A percentile compares a stretch with the other conserved stretches of the same genome.
Evolutionary conservation across 2,797 vertebrate species (phyloP).

Genomic region (Benthosema pterotum): DNA sequence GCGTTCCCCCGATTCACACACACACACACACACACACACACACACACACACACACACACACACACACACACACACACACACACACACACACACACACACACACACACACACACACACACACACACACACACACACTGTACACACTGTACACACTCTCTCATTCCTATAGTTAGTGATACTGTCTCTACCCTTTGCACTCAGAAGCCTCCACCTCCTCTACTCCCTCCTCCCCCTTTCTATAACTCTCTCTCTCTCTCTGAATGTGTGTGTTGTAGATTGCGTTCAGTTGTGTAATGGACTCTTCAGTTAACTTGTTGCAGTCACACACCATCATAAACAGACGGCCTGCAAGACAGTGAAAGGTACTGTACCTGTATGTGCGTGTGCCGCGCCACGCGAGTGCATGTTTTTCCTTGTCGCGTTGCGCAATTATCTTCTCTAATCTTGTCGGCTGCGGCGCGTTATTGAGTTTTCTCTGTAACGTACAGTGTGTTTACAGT

Average conservation of each 20-base stretch:
- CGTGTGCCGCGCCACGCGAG: neutral
- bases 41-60: neutral
- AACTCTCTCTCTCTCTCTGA: slow-evolving; percentile 11
- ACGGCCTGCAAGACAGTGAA: neutral
- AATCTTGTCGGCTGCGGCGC: too few species aligned
- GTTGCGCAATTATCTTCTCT: too few species aligned
- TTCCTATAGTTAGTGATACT: neutral
- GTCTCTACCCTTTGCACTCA: neutral
- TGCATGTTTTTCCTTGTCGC: neutral
- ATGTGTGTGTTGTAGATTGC: too few species aligned
- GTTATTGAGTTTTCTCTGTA: neutral
- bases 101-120: neutral
- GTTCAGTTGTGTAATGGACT: slow-evolving; percentile 1
- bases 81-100: too few species aligned
- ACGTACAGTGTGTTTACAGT: slow-evolving; percentile 44
- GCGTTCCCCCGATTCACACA: neutral
- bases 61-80: slow-evolving; percentile 9
- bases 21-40: slow-evolving; percentile 15
- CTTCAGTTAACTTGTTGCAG: slow-evolving; percentile 34
- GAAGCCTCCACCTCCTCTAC: neutral
- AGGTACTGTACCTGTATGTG: too few species aligned
- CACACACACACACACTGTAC: slow-evolving; percentile 13
- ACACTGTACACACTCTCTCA: neutral
- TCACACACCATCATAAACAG: slow-evolving; percentile 2
- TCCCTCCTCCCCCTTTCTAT: slow-evolving; percentile 1